Percentiles rank a stretch among this genome's conserved stretches.
Conservation (phyloP, 2,797 vertebrate genomes). For the Hyperoplus immaculatus region DNA sequence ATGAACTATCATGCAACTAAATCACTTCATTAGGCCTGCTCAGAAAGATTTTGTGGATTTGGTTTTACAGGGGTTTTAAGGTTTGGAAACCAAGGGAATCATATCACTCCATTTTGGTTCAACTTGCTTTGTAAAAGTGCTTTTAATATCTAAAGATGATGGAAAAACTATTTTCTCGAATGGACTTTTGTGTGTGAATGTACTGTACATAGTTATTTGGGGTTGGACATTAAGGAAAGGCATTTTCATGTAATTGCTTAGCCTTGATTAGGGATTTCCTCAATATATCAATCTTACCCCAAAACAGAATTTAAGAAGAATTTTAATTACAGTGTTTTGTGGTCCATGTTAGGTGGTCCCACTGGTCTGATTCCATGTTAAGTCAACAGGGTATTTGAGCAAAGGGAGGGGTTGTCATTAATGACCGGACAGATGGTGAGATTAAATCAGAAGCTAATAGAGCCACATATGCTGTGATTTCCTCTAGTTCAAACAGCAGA, state of each 20-base stretch:
- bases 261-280: conserved; percentile 2
- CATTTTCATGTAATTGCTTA: background rate
- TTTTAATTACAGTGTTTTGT: background rate
- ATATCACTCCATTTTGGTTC: background rate
- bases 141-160: background rate
- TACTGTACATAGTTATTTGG: background rate
- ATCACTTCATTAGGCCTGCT: too few relatives aligned
- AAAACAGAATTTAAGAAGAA: conserved; percentile 7
- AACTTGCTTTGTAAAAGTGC: background rate
- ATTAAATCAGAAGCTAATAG: conserved; percentile 47
- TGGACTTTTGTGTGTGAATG: background rate
- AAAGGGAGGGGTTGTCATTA: background rate
- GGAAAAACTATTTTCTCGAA: too few relatives aligned
- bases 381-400: conserved; percentile 5
- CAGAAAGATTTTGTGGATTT: too few relatives aligned
- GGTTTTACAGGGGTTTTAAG: background rate
- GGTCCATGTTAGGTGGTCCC: conserved; percentile 2
- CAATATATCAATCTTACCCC: background rate
- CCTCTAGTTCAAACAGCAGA: conserved; percentile 4
- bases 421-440: conserved; percentile 10
- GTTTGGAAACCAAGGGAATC: background rate
- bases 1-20: too few relatives aligned
- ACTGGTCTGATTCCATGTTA: background rate
- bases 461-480: conserved; percentile 7
- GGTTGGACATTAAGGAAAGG: too few relatives aligned